Evolutionary conservation across 2,113 vertebrate genomes (phyloP), one percentile per base, ranked within the genome.

Genomic region (Tylochromis polylepis): DNA sequence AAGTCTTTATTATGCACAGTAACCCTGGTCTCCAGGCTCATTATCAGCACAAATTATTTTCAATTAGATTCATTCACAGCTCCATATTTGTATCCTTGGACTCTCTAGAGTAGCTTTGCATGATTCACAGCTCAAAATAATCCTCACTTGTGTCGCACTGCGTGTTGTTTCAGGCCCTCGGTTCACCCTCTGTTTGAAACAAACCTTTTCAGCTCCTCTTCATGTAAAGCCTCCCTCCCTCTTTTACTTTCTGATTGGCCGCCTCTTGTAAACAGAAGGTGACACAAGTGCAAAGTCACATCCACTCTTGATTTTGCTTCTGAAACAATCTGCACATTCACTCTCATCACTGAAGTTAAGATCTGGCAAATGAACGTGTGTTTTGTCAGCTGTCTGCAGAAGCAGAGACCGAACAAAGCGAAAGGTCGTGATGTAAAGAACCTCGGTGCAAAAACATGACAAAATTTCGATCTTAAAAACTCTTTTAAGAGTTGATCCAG

Each of bases 1-100:
- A 18, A 29, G 15, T 49, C 41, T 75, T 72, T 27, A 49, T 49
- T 49, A 3, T 75, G 22, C 41, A 16, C 22, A 46, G 22, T 29
- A 49, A 49, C 0, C 67, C 41, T n/a, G 31, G 5, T 36, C 34
- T 36, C 59, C 31, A n/a, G 57, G 29, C 5, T 34, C 0, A 18
- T 18, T 0, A 65, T 65, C 18, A 62, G 31, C 10, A 36, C 59
- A n/a, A 62, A 62, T 41, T 41, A 22, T 67, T 67, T 22, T 8
- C 22, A 9, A 2, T 51, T 20, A 20, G 3, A 20, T 18, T 51
- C 12, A 29, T 58, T 58, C 24, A 58, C 57, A 65, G 22, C 41
- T 72, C 67, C 15, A 27, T 72, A 72, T 29, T 49, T 72, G 67
- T 72, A 2, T 72, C 1, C 67, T 49, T 11, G 22, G 41, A 49